These are phyloP conservation scores for Dendrophyllia cribrosa DNA, from an alignment of 64 coral and sea anemone genomes.

Conservation along the genomic window DNA sequence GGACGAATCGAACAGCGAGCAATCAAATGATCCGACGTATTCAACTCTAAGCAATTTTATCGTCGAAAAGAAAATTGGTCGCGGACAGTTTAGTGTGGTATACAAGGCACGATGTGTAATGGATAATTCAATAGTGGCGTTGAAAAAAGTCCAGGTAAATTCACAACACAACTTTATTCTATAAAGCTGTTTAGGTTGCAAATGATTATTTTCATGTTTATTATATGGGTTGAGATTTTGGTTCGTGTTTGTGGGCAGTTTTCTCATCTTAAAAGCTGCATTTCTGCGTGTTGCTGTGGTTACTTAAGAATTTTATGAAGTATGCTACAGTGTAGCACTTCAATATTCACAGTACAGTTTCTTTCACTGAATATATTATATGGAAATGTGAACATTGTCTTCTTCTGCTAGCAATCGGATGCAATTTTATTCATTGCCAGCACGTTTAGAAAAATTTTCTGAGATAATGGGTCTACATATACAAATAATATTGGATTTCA, in stretches of 20 bases:
- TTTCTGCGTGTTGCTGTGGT: neutral
- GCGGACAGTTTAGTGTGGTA: constrained; percentile 98
- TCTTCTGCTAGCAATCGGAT: too few relatives aligned
- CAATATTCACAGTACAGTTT: neutral
- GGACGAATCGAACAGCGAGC: constrained; percentile 3
- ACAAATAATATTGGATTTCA: too few relatives aligned
- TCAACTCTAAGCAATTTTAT: constrained; percentile 64
- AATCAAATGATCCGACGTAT: neutral
- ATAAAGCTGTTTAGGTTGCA: too few relatives aligned
- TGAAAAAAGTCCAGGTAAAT: constrained; percentile 98
- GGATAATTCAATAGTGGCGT: constrained; percentile 76
- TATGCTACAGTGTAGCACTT: neutral
- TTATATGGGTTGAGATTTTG: too few relatives aligned
- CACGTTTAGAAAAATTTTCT: too few relatives aligned
- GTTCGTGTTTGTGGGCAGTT: neutral
- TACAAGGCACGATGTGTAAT: constrained; percentile 81
- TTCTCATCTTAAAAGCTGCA: neutral
- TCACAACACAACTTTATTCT: neutral
- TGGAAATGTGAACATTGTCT: neutral
- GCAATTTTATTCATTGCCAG: neutral
- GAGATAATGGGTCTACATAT: too few relatives aligned
- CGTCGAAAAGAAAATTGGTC: constrained; percentile 97
- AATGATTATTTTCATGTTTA: too few relatives aligned
- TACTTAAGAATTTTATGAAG: neutral
- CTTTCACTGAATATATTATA: neutral